Base-by-base conservation (phyloP, 1,140 invertebrate genomes). In the Drosophila lacteicornis region DNA sequence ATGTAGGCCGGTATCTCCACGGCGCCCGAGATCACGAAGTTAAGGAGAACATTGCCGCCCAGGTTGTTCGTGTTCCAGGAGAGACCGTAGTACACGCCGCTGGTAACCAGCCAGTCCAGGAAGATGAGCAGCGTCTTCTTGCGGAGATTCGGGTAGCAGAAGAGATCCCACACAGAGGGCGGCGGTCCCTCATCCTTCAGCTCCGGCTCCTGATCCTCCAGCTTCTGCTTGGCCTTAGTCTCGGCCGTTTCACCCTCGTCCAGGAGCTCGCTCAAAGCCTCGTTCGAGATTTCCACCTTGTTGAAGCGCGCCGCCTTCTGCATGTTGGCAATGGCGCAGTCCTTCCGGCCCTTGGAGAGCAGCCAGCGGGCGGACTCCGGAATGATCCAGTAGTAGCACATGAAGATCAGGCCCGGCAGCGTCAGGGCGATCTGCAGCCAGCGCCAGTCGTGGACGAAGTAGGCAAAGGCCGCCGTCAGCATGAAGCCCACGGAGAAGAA, bases 291-390 rank as follows among this genome's bases (percentile, higher is more conserved):
- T 1, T 94, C 91, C 8, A 95, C 94, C 62, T 95, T 94, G 86
- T 96, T 96, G 84, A 95, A 95, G 50, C 94, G 94, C 0, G 96
- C 96, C 1, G 96, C 96, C 61, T 94, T 94, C 78, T 95, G 94
- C 3, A 98, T 93, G 4, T 96, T 93, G 56, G 93, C 93, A 33
- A 96, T 95, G 0, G 96, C 97, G 93, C 96, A 95, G 15, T 95
- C 94, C 15, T 94, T 93, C 33, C 95, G 94, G n/a, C 96, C 96
- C 92, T 97, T 96, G 3, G 96, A 95, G 25, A 97, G 91, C 15
- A 97, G 91, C 97, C 97, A 98, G 70, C 97, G 94, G 2, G 95
- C 95, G 5, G 96, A 97, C 92, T 97, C 97, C 3, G 97, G 97
- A 88, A 97, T 96, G 75, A 97, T 95, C 97, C 97, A 98, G 93